Evolutionary conservation across 2,113 vertebrate species (phyloP), one percentile per base, ranked within the genome.

Genomic region (Cebus imitator): DNA sequence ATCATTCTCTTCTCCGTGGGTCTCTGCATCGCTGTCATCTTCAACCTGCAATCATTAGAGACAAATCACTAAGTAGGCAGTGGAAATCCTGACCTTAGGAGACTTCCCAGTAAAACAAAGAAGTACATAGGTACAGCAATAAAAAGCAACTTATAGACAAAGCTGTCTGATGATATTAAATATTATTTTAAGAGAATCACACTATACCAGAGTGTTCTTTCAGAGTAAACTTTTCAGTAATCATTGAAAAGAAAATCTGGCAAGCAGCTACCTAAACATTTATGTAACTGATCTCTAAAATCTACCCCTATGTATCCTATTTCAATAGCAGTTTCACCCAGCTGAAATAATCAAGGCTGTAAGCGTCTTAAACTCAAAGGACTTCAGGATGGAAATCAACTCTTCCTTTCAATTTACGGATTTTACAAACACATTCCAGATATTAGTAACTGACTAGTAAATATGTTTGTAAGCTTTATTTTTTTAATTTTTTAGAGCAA

Each of bases 1-100:
- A 66, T 98, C 98, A 58, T 98, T 98, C 86, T 99, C 99, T 87
- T 98, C 99, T 91, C 97, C 98, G 64, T 17, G 97, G 64, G 98
- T 97, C 78, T 98, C 94, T 20, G 57, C n/a, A 78, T 97, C 98
- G 37, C 96, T 98, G 66, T 98, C 99, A 93, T 99, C 97, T 32
- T 98, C 98, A 0, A 88, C 85, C 98, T 98, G 92, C 27, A 97
- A 95, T 94, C 76, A 88, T 93, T 86, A 95, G 61, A 92, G 23
- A 94, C n/a, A 97, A 97, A 95, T 96, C 72, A 57, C 37, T 90
- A 72, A 50, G 21, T 55, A 88, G 18, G 16, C 43, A 91, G 58
- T 55, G 73, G 52, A 79, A 96, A 96, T 50, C n/a, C n/a, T 48
- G 16, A 96, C 25, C 43, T 89, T 40, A 75, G 85, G 25, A 35